Base-by-base conservation (phyloP, 1,140 invertebrate genomes). In the Pachypeltis micranthus region DNA sequence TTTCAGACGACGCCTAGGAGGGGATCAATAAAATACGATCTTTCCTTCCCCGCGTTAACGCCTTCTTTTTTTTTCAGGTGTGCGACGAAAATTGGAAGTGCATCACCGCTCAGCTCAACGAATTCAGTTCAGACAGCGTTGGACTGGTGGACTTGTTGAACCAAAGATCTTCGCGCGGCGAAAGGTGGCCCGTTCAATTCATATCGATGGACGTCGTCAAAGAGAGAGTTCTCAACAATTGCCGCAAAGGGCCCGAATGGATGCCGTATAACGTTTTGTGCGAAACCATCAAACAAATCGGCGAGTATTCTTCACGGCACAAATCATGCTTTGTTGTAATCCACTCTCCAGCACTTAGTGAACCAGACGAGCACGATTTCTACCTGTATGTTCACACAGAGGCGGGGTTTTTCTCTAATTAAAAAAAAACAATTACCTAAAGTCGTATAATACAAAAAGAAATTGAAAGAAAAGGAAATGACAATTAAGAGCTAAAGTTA, bases 201-300 rank as follows among this genome's bases (percentile, higher is more conserved):
- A 27, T 59, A 7, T 59, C 57, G 24, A 59, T 59, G 57, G 57
- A 59, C 19, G 19, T n/a, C 19, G 24, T 59, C 14, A 59, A 31
- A 59, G 57, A 59, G 29, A 59, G 29, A 25, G 57, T 59, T 1
- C 28, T 59, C 12, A 59, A 59, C 31, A 28, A 59, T 25, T 59
- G 57, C 28, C 12, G 14, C 3, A 59, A 59, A 59, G 29, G 26
- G 19, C 28, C 26, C 14, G 57, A 59, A 29, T 27, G 57, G 26
- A n/a, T 16, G 24, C 26, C 57, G 10, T 59, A 59, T 19, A 59
- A 31, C 27, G 57, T 23, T 2, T 34, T 59, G 28, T 59, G 57
- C n/a, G 57, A 59, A 7, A 23, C 26, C 25, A 59, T 59, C 26
- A 59, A 59, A 25, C 14, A 59, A 2, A 23, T 28, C 10, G 57